These are phyloP conservation scores for Geothlypis trichas DNA, from an alignment of 2,113 vertebrate genomes.

Conservation along the genomic window DNA sequence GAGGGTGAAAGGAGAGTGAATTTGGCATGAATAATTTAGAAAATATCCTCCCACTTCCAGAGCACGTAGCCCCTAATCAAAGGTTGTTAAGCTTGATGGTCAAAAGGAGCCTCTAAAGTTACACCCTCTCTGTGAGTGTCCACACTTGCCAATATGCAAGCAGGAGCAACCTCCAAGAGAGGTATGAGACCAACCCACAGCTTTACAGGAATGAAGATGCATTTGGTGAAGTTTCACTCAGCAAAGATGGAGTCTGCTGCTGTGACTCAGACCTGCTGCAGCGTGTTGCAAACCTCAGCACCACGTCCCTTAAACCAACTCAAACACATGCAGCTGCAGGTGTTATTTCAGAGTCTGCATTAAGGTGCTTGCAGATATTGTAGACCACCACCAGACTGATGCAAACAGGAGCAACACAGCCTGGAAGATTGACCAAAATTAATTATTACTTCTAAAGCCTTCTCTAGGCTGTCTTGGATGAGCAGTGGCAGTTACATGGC, in stretches of 20 bases:
- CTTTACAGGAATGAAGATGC: background rate
- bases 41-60: background rate
- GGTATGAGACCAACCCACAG: background rate
- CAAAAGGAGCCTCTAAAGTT: background rate
- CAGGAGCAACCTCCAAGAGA: background rate
- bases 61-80: background rate
- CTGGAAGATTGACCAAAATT: background rate
- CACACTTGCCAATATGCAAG: background rate
- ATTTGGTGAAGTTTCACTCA: background rate
- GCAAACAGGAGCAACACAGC: background rate
- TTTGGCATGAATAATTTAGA: background rate
- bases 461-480: background rate
- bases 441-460: background rate
- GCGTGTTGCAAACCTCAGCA: accelerated
- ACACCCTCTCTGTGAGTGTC: background rate
- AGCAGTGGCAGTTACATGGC: background rate
- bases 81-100: background rate
- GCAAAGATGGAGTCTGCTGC: background rate
- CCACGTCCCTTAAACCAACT: background rate
- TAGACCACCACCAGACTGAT: background rate
- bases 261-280: background rate
- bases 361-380: background rate
- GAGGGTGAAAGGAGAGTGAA: background rate
- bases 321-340: background rate
- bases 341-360: background rate